Evolutionary conservation across 92 coral and sea anemone species (phyloP).

Genomic region (Epizoanthus illoricatus): DNA sequence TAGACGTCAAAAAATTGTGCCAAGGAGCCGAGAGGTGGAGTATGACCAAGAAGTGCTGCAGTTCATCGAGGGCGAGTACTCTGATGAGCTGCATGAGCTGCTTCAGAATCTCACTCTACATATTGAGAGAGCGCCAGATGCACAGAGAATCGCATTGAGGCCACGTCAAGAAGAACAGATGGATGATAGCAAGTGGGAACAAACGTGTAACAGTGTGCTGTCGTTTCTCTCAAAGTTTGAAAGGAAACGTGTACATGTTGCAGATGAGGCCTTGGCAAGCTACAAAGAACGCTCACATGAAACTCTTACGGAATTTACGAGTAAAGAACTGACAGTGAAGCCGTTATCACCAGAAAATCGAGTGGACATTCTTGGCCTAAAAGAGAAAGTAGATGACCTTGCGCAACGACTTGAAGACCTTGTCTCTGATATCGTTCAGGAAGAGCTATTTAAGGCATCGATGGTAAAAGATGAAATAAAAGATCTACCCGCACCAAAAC

Average conservation of each 20-base stretch:
- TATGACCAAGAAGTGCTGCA: conserved; percentile 7
- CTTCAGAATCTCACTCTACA: background rate
- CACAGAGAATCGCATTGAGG: conserved; percentile 3
- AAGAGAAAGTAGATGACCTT: conserved; percentile 37
- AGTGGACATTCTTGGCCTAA: conserved; percentile 27
- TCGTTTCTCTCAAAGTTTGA: conserved; percentile 21
- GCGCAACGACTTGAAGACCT: conserved; percentile 43
- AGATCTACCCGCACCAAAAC: background rate
- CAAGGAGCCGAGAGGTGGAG: conserved; percentile 22
- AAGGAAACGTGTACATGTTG: background rate
- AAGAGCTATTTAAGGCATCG: conserved; percentile 35
- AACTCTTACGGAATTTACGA: background rate
- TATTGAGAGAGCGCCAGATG: background rate
- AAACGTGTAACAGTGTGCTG: background rate
- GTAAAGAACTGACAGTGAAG: conserved; percentile 1
- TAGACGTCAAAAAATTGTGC: background rate
- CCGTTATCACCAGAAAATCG: conserved; percentile 12
- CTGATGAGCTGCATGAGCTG: background rate
- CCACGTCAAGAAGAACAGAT: background rate
- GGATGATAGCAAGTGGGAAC: conserved; percentile 12
- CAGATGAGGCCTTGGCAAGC: background rate
- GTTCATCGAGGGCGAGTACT: conserved; percentile 15
- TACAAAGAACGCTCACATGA: conserved; percentile 10
- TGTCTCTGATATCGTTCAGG: conserved; percentile 41
- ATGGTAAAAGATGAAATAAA: background rate